Conservation (phyloP, 2,888 invertebrate species). For the Ochropleura plecta region DNA sequence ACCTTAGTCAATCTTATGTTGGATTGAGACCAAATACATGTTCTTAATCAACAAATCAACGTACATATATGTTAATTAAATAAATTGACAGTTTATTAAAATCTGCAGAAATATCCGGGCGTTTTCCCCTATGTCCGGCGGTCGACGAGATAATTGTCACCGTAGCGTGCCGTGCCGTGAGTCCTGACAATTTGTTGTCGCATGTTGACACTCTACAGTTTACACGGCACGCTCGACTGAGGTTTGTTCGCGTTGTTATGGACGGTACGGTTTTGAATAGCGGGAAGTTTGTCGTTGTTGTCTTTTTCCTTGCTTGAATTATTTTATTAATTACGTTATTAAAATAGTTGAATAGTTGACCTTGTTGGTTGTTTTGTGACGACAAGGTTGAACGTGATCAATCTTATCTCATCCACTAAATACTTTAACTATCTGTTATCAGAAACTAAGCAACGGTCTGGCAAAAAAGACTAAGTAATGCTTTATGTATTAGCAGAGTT, state of each 20-base stretch:
- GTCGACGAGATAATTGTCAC: conserved; percentile 59
- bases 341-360: not conserved
- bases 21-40: not conserved
- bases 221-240: conserved; percentile 35
- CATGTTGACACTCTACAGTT: conserved; percentile 58
- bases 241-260: conserved; percentile 27
- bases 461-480: no score
- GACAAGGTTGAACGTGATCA: no score
- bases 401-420: no score
- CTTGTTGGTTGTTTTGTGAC: not conserved
- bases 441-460: no score
- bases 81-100: conserved; percentile 32
- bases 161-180: conserved; percentile 62
- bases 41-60: conserved; percentile 17
- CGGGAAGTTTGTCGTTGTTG: not conserved
- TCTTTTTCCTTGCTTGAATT: not conserved
- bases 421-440: no score
- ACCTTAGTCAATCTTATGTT: not conserved
- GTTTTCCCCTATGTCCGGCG: conserved; percentile 33
- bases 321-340: not conserved
- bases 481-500: no score
- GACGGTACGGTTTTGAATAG: not conserved
- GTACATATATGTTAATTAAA: conserved; percentile 16
- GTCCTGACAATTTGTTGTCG: conserved; percentile 69
- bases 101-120: not conserved